Conservation (phyloP, 2,797 vertebrate genomes). For the Danio aesculapii region DNA sequence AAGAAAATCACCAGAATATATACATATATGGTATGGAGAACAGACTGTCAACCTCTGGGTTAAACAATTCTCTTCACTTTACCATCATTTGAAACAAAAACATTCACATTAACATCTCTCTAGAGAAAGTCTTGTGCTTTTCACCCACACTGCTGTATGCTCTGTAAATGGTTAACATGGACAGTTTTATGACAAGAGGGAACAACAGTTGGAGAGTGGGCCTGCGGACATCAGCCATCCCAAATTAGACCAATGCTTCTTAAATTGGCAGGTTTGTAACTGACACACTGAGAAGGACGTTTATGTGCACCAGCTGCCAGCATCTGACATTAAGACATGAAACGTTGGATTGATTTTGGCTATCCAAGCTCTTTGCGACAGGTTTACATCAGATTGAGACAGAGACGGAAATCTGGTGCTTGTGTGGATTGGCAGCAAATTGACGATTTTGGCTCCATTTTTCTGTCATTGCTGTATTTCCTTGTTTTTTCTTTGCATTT, state of each 20-base stretch:
- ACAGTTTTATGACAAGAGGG: constrained; percentile 30
- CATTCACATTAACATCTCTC: not conserved
- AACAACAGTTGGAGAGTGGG: constrained; percentile 38
- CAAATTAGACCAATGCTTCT: constrained; percentile 37
- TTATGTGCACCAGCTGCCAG: constrained; percentile 20
- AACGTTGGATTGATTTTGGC: not conserved
- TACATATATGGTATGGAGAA: not conserved
- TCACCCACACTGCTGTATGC: not conserved
- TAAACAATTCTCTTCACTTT: not conserved
- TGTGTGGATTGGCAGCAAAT: constrained; percentile 13
- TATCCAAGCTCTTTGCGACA: not conserved
- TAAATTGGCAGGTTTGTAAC: constrained; percentile 41
- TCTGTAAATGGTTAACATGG: constrained; percentile 36
- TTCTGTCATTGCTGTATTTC: not conserved
- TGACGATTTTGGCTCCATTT: not conserved
- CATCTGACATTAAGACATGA: constrained; percentile 3
- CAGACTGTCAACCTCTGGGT: not conserved
- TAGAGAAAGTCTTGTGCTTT: not conserved
- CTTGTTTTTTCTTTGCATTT: no score
- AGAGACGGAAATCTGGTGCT: no score
- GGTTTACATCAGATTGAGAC: no score
- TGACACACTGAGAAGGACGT: constrained; percentile 12
- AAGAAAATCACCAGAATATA: not conserved
- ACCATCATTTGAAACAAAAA: not conserved
- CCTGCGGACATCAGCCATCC: constrained; percentile 16